A percentile compares a stretch with the other conserved stretches of the same genome.
phyloP scores from a whole-genome alignment of 1,140 invertebrate species.

The Dreissena polymorpha region DNA sequence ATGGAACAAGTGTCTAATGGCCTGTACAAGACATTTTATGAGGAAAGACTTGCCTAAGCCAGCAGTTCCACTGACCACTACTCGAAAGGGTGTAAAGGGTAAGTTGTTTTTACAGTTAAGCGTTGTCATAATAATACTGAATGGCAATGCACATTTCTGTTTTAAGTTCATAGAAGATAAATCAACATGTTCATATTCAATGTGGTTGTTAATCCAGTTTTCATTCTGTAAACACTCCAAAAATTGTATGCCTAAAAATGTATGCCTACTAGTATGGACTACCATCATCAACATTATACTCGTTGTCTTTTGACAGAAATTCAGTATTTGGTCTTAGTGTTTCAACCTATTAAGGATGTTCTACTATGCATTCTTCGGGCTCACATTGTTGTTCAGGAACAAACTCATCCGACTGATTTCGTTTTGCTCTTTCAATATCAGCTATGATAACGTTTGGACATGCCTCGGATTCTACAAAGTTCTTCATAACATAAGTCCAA shows the following conservation, averaged over 20 bases:
- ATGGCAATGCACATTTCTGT: constrained; percentile 52
- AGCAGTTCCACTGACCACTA: constrained; percentile 50
- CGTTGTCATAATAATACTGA: constrained; percentile 34
- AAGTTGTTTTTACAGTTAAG: neutral
- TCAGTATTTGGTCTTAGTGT: constrained; percentile 30
- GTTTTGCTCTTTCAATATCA: constrained; percentile 51
- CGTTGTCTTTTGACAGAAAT: constrained; percentile 6
- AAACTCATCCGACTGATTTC: too few species aligned
- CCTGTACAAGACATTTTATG: too few species aligned
- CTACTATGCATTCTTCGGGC: too few species aligned
- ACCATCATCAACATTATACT: constrained; percentile 57
- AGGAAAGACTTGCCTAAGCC: constrained; percentile 55
- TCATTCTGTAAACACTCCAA: neutral
- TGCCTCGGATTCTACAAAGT: constrained; percentile 22
- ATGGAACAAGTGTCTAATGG: too few species aligned
- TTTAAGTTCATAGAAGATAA: constrained; percentile 6
- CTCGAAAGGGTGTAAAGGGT: constrained; percentile 25
- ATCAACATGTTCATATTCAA: neutral
- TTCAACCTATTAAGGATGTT: constrained; percentile 58
- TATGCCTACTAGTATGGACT: constrained; percentile 49
- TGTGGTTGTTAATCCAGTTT: neutral
- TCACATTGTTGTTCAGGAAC: too few species aligned
- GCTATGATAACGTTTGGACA: constrained; percentile 62
- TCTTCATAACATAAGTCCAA: constrained; percentile 34
- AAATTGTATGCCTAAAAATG: constrained; percentile 4